Percentiles rank a stretch among this genome's conserved stretches.
Conservation (phyloP, 1,140 invertebrate species). For the Polypedilum pembai region DNA sequence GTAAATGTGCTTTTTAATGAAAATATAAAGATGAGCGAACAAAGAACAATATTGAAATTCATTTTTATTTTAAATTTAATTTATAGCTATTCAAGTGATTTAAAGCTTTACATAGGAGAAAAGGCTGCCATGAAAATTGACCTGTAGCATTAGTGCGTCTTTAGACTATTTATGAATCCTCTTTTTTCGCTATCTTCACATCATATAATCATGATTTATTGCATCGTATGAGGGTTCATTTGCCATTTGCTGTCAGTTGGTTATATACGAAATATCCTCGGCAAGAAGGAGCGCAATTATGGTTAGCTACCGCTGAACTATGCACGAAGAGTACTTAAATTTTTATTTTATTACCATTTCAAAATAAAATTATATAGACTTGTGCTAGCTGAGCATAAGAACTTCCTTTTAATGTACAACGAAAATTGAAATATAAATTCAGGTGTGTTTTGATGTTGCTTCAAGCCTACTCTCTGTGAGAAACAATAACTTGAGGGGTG, state of each 20-base stretch:
- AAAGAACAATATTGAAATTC: background rate
- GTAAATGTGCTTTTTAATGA: too few species aligned
- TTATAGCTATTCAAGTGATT: background rate
- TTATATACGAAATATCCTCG: too few species aligned
- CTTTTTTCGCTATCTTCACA: background rate
- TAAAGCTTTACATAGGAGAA: background rate
- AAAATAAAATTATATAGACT: too few species aligned
- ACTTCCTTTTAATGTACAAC: too few species aligned
- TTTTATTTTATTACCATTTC: too few species aligned
- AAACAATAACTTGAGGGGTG: background rate
- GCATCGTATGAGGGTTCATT: conserved; percentile 2
- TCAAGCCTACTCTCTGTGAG: background rate
- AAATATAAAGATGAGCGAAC: background rate
- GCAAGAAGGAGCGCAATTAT: too few species aligned
- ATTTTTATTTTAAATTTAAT: conserved; percentile 5
- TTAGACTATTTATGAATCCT: background rate
- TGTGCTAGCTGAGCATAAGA: too few species aligned
- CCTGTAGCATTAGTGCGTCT: conserved; percentile 10
- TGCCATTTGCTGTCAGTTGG: too few species aligned
- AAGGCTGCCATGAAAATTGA: background rate
- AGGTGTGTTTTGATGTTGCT: background rate
- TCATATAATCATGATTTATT: conserved; percentile 7
- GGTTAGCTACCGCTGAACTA: too few species aligned
- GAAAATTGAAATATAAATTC: conserved; percentile 19
- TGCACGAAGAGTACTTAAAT: too few species aligned